Conservation (phyloP, 2,888 invertebrate species). For the Phlogophora meticulosa region DNA sequence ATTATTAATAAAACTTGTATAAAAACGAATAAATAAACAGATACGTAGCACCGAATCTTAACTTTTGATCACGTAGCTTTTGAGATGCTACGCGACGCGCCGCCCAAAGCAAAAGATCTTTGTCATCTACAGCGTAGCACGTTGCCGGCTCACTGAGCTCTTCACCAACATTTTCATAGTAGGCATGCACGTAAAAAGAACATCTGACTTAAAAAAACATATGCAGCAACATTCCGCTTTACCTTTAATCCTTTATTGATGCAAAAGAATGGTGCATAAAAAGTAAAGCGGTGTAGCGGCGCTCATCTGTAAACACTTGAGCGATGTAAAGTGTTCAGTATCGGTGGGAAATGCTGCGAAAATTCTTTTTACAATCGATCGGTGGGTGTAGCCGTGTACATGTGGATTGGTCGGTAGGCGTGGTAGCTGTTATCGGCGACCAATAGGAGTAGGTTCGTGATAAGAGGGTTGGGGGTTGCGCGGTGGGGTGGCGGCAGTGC, state of each 20-base stretch:
- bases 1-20: too few relatives aligned
- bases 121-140: constrained; percentile 37
- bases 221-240: constrained; percentile 44
- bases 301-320: constrained; percentile 81
- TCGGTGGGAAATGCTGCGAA: constrained; percentile 83
- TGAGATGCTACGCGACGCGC: constrained; percentile 55
- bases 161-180: constrained; percentile 19
- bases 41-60: neutral
- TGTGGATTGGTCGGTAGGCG: constrained; percentile 88
- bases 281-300: constrained; percentile 70
- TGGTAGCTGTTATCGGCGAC: constrained; percentile 86
- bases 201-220: constrained; percentile 35
- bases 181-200: constrained; percentile 20
- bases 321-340: constrained; percentile 84
- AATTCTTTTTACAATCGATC: constrained; percentile 86
- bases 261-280: constrained; percentile 73
- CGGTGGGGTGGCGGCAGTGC: constrained; percentile 85
- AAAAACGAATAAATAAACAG: neutral
- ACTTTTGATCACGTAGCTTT: constrained; percentile 1
- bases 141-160: constrained; percentile 22
- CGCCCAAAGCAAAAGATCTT: constrained; percentile 12
- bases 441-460: constrained; percentile 82
- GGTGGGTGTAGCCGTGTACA: constrained; percentile 82
- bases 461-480: constrained; percentile 88
- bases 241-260: constrained; percentile 64